Conservation (phyloP, 1,140 invertebrate species). For the Drosophila tropicalis region DNA sequence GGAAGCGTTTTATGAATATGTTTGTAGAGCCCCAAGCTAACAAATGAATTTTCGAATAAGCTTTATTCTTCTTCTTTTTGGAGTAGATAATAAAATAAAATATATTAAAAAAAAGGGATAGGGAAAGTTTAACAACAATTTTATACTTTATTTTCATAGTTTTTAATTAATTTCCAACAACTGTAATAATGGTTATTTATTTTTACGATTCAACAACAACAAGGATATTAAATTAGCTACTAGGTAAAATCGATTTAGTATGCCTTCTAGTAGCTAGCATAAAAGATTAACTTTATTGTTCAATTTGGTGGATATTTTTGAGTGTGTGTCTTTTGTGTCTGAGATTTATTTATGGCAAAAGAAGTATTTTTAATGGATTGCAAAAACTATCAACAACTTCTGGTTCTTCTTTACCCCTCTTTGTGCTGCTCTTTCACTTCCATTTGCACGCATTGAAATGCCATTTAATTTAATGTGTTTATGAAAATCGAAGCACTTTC, state of each 20-base stretch:
- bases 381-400: conserved; percentile 35
- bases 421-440: neutral
- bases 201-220: no score
- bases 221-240: no score
- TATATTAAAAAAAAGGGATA: neutral
- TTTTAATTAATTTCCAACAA: neutral
- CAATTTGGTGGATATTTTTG: neutral
- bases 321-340: conserved; percentile 8
- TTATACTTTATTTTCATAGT: neutral
- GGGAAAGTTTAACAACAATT: neutral
- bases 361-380: conserved; percentile 62
- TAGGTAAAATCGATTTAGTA: neutral
- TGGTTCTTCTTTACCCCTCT: neutral
- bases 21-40: conserved; percentile 25
- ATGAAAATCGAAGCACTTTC: conserved; percentile 69
- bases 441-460: conserved; percentile 50
- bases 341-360: conserved; percentile 49
- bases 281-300: neutral
- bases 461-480: conserved; percentile 83
- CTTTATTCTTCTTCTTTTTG: conserved; percentile 38
- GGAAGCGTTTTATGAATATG: conserved; percentile 20
- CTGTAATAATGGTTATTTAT: no score
- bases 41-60: conserved; percentile 23
- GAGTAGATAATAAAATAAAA: neutral
- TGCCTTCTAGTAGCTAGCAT: neutral